Evolutionary conservation across 2,797 vertebrate genomes (phyloP), one percentile per base, ranked within the genome.

Genomic region (Orestias chungarensis): DNA sequence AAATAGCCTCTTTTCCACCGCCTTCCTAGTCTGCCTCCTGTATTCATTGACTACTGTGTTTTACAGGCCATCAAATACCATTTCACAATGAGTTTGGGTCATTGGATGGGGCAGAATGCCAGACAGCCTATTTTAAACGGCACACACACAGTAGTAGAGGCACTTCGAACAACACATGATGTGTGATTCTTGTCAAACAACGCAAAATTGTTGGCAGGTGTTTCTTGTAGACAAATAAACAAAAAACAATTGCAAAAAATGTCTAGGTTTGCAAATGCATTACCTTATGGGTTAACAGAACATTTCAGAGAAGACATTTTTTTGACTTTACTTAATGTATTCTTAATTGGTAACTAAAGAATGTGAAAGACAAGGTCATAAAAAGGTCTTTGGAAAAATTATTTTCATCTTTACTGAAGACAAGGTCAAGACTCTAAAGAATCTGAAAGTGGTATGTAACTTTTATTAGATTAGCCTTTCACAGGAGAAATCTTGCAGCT

Each of bases 1-100:
- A 89, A 90, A 87, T 87, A 87, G 84, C 81, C 83, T 81, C 76
- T 69, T 71, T 73, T 83, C 70, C 84, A 82, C 67, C 64, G 1
- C 64, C 75, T 73, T 82, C 67, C 67, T 76, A 44, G 72, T 68
- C 80, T 81, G 68, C 50, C 59, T 70, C 66, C 72, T 72, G 74
- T 68, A 77, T 73, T 64, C 67, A 78, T 57, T 59, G 75, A 73
- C 61, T 35, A 1, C 20, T 9, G 31, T 71, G 64, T 49, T 54
- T 78, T 35, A 35, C 67, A 35, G 27, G 70, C 68, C 57, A 82
- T 86, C 74, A 77, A 76, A 79, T 64, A 68, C 71, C 72, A 84
- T 86, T 85, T 84, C 78, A 76, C 38, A 33, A 82, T 49, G 70
- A 75, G 80, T 73, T 75, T 77, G 75, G 79, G 83, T 85, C 78